Evolutionary conservation across 2,888 invertebrate species (phyloP), one percentile per base, ranked within the genome.

Genomic region (Xanthia icteritia): DNA sequence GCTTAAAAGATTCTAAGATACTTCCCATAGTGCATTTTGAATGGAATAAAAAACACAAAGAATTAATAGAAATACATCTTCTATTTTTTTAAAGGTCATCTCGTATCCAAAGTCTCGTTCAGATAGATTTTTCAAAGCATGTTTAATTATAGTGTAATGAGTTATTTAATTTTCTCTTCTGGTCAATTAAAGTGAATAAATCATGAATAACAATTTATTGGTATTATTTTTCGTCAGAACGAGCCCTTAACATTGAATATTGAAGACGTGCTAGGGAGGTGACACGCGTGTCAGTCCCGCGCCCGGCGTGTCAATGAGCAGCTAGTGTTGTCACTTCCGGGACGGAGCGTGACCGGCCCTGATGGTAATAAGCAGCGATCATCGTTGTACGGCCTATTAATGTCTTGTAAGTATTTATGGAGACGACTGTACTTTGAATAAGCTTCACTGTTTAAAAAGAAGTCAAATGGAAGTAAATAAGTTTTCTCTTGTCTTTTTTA

Each of bases 321-420:
- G 86, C 78, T 79, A 82, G 83, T 82, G 86, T 81, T 87, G 81
- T 80, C 85, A 87, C 88, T 91, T 92, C 92, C 92, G 90, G 91
- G 89, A 89, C 76, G 86, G 78, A 85, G 88, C 91, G 91, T 89
- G 86, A 86, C 86, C 88, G 90, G 86, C 89, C 86, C 80, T 86
- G 86, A 87, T 86, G 84, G 82, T 88, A 91, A 90, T 90, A 88
- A 83, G 86, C 83, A 77, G 51, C 74, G 78, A 86, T 84, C 83
- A 84, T 83, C 74, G 82, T 64, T 72, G 89, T 75, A 78, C 81
- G 79, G 86, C 87, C 83, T 89, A 82, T 83, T 82, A 89, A 89
- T 85, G 82, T 78, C 89, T 85, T 81, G 83, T 89, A 82, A 85
- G 70, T 89, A 81, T 83, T 83, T 87, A 79, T 82, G 71, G 70